A percentile compares a stretch with the other conserved stretches of the same genome.
phyloP scores from a whole-genome alignment of 2,113 vertebrate species.

The Cariama cristata region DNA sequence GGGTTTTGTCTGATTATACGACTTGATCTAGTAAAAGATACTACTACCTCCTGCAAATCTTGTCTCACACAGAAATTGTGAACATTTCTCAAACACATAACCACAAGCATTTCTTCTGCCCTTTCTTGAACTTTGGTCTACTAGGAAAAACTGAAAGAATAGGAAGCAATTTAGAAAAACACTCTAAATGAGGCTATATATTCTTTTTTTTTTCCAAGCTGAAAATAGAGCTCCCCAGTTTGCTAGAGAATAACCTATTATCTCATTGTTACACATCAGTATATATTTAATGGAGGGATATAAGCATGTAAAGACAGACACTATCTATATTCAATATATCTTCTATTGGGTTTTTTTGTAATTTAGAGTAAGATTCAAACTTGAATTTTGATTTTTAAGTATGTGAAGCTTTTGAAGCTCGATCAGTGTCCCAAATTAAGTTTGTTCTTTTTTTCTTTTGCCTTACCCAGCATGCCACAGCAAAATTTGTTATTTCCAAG shows the following conservation, averaged over 20 bases:
- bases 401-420: not conserved
- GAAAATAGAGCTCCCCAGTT: not conserved
- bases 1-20: not conserved
- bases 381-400: not conserved
- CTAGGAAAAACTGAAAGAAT: not conserved
- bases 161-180: not conserved
- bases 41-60: not conserved
- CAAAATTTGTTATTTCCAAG: conserved; percentile 20
- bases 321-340: too few species aligned
- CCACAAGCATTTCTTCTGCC: not conserved
- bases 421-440: not conserved
- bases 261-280: not conserved
- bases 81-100: not conserved
- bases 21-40: not conserved
- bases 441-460: not conserved
- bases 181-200: not conserved
- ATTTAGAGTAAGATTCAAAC: not conserved
- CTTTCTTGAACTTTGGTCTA: not conserved
- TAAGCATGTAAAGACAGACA: not conserved
- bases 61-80: fast-evolving
- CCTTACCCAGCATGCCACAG: not conserved
- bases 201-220: not conserved
- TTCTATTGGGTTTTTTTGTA: not conserved
- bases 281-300: not conserved
- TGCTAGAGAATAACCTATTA: not conserved